These are phyloP conservation scores for Irena cyanogastra DNA, from an alignment of 2,113 vertebrate species.

Conservation along the genomic window DNA sequence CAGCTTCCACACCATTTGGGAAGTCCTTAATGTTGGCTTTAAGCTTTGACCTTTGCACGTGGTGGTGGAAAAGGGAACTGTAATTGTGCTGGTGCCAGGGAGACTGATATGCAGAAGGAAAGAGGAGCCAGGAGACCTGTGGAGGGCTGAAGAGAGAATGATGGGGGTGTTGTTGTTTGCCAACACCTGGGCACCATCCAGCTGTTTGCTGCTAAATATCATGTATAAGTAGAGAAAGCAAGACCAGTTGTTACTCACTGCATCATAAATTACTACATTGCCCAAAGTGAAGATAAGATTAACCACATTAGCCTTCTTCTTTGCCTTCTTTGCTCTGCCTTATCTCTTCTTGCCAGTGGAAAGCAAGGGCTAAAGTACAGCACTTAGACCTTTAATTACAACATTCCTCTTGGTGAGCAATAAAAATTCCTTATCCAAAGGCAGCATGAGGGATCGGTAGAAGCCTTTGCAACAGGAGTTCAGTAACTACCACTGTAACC, in stretches of 20 bases:
- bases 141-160: background rate
- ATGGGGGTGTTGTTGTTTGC: rapidly evolving
- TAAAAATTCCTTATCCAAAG: background rate
- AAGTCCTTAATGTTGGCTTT: background rate
- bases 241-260: background rate
- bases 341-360: background rate
- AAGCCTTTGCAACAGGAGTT: background rate
- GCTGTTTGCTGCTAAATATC: background rate
- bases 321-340: background rate
- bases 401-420: background rate
- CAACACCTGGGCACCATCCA: background rate
- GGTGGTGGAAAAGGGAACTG: background rate
- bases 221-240: background rate
- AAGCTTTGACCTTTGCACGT: background rate
- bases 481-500: background rate
- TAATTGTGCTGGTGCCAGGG: background rate
- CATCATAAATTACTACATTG: background rate
- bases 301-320: background rate
- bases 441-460: background rate
- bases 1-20: background rate
- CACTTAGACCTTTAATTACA: background rate
- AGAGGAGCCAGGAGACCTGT: background rate
- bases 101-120: background rate
- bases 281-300: background rate
- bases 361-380: background rate